These are phyloP conservation scores for Tetramorium simillimum DNA, from an alignment of 1,140 invertebrate species.

Conservation along the genomic window DNA sequence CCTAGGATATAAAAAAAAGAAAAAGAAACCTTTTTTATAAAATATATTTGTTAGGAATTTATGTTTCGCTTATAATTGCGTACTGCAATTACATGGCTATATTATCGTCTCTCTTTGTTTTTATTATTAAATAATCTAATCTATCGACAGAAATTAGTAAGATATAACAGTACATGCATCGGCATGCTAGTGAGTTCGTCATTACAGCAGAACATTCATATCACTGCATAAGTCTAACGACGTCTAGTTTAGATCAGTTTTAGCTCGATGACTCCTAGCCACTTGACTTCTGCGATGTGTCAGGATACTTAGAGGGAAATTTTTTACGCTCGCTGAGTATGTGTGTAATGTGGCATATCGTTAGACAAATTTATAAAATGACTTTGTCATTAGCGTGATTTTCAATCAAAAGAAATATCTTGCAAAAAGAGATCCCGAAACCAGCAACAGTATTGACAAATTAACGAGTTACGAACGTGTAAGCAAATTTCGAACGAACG, in stretches of 20 bases:
- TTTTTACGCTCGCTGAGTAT: conserved; percentile 35
- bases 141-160: conserved; percentile 65
- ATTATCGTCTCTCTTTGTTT: conserved; percentile 79
- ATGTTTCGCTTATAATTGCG: conserved; percentile 78
- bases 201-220: conserved; percentile 65
- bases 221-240: conserved; percentile 68
- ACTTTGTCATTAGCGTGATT: conserved; percentile 60
- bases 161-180: conserved; percentile 55
- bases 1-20: conserved; percentile 71
- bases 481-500: conserved; percentile 2
- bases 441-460: not conserved
- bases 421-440: conserved; percentile 1
- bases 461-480: conserved; percentile 10
- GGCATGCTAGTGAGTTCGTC: conserved; percentile 64
- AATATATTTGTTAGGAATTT: conserved; percentile 80
- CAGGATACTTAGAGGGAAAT: conserved; percentile 30
- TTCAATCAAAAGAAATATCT: conserved; percentile 37
- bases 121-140: conserved; percentile 74
- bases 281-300: conserved; percentile 57
- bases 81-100: conserved; percentile 78
- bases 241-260: conserved; percentile 71
- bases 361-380: conserved; percentile 36
- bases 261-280: conserved; percentile 55
- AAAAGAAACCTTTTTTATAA: conserved; percentile 77
- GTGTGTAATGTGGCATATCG: not conserved